Base-by-base conservation (phyloP, 2,113 vertebrate species). In the Callopanchax toddi region DNA sequence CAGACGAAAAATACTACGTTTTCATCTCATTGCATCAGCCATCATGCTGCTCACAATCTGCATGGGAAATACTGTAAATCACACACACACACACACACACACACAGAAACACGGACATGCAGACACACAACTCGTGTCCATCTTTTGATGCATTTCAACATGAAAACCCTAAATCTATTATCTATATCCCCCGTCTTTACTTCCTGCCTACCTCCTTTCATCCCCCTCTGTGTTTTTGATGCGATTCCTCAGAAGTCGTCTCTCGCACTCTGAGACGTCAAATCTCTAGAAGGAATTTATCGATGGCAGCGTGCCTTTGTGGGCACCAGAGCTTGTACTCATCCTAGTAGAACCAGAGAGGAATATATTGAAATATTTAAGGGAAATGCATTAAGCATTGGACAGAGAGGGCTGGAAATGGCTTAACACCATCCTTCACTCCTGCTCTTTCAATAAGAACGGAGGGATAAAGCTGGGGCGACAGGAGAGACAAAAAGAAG, bases 331-430 rank as follows among this genome's bases (percentile, higher is more conserved):
- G 68, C 66, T 58, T 64, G 77, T 67, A 71, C 68, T 79, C 73
- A 71, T 36, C 67, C 63, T 55, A 59, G 73, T 65, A 67, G 70
- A 82, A 78, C 64, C 74, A 59, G 78, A 66, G 61, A 67, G 65
- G 53, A 74, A 64, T 66, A 49, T 70, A 60, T 78, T 91, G 76
- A 91, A 91, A 91, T 92, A 91, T 92, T 92, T 85, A 91, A 79
- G 70, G 66, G 73, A 78, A 91, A 85, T 76, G 82, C 91, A 90
- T 92, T 92, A 91, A 23, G 82, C 80, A 80, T 74, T 76, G 76
- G 80, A 69, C 29, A 21, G 71, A 65, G 55, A 71, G 55, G 50
- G 48, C 22, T 75, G 55, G 74, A 76, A 59, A 64, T 57, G 48
- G 60, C 34, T 79, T 60, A 67, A 71, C 73, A 37, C 55, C 57